These are phyloP conservation scores for Scleropages formosus DNA, from an alignment of 2,797 vertebrate species.

Conservation along the genomic window DNA sequence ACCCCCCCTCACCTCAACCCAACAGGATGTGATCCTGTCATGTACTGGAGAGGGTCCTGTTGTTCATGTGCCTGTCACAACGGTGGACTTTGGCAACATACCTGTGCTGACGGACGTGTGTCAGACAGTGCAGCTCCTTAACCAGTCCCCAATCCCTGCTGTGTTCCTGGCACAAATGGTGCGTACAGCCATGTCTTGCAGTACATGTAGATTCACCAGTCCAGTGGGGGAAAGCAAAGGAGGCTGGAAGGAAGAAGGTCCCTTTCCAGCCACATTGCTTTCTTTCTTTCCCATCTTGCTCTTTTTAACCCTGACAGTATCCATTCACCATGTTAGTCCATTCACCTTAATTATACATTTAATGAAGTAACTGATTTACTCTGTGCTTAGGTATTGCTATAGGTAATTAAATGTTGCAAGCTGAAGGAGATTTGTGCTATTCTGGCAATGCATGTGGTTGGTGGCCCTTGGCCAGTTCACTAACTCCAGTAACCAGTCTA, in stretches of 20 bases:
- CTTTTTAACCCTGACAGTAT: constrained; percentile 9
- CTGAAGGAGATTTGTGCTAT: no score
- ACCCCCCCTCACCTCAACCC: no score
- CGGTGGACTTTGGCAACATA: constrained; percentile 79
- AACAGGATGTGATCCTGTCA: constrained; percentile 66
- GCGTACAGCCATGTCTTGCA: constrained; percentile 38
- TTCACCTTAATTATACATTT: constrained; percentile 45
- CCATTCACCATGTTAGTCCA: constrained; percentile 12
- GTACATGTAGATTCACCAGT: no score
- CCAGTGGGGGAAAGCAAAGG: no score
- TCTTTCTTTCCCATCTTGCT: no score
- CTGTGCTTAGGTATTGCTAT: constrained; percentile 37
- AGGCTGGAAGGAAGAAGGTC: no score
- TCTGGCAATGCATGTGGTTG: no score
- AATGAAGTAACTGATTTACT: constrained; percentile 47
- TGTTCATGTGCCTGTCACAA: constrained; percentile 57
- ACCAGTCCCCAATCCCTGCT: constrained; percentile 70
- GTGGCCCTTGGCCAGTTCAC: no score
- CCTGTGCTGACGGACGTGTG: constrained; percentile 67
- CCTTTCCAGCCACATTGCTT: no score
- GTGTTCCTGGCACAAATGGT: constrained; percentile 71
- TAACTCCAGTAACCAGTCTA: no score
- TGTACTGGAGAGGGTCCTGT: constrained; percentile 74
- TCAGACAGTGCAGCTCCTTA: constrained; percentile 67
- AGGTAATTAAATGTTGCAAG: no score